A percentile compares a stretch with the other conserved stretches of the same genome.
These are phyloP conservation scores for Danio choprae DNA, from an alignment of 2,797 vertebrate genomes.

Conservation along the genomic window DNA sequence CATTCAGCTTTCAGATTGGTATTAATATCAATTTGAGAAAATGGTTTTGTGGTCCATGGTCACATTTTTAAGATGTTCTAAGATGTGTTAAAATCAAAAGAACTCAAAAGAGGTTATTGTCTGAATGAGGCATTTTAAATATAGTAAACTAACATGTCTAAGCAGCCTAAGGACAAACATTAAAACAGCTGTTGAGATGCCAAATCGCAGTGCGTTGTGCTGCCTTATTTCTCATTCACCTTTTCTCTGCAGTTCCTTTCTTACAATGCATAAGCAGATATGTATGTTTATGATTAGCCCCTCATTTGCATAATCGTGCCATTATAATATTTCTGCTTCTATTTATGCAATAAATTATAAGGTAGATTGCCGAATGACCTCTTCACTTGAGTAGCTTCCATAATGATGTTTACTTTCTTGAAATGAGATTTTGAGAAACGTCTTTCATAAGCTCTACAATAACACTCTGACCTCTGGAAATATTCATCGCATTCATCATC, in stretches of 20 bases:
- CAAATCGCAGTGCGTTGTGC: not conserved
- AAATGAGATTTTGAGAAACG: conserved; percentile 46
- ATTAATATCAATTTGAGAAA: no score
- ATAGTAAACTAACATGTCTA: not conserved
- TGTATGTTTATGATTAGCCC: not conserved
- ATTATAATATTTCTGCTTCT: conserved; percentile 1
- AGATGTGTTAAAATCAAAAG: no score
- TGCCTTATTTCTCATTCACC: not conserved
- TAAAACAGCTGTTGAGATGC: not conserved
- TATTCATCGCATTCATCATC: conserved; percentile 43
- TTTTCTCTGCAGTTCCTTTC: not conserved
- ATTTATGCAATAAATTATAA: conserved; percentile 19
- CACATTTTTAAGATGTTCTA: no score
- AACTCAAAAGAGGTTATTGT: not conserved
- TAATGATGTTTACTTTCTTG: conserved; percentile 41
- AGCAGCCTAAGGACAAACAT: not conserved
- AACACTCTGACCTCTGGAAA: conserved; percentile 43
- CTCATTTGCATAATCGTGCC: conserved; percentile 9
- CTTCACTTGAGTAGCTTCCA: conserved; percentile 25
- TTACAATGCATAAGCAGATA: not conserved
- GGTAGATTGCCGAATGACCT: conserved; percentile 31
- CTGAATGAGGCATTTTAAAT: not conserved
- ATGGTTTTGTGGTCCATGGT: no score
- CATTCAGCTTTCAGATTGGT: no score
- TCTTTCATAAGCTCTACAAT: conserved; percentile 35